Conservation (phyloP, 2,797 vertebrate species). For the Rhinoraja longicauda region DNA sequence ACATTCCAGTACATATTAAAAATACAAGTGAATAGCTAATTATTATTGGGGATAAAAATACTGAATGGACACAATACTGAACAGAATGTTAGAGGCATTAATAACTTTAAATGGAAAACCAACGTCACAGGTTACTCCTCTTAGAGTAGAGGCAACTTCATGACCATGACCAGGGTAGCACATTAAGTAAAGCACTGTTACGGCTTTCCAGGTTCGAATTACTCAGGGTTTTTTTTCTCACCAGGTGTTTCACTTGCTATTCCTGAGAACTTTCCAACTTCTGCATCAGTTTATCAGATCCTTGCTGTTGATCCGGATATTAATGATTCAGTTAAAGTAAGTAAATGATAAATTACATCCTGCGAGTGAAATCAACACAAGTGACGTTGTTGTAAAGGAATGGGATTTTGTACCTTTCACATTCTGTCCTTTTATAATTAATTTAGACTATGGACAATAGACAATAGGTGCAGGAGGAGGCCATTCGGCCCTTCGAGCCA, state of each 20-base stretch:
- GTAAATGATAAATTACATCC: background rate
- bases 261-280: slow-evolving; percentile 30
- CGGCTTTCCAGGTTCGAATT: background rate
- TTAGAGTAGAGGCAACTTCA: background rate
- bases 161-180: background rate
- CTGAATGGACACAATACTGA: background rate
- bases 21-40: background rate
- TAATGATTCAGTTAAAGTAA: slow-evolving; percentile 10
- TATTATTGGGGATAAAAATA: background rate
- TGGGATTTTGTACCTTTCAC: background rate
- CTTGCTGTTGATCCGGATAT: slow-evolving; percentile 12
- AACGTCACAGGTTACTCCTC: background rate
- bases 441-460: no score
- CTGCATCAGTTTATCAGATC: background rate
- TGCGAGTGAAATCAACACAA: background rate
- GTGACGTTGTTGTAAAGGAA: background rate
- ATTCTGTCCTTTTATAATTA: background rate
- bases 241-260: slow-evolving; percentile 9
- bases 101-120: background rate
- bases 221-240: background rate
- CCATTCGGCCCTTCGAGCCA: no score
- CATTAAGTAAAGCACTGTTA: background rate
- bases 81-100: background rate
- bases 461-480: no score
- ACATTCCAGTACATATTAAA: background rate